A percentile compares a stretch with the other conserved stretches of the same genome.
phyloP scores from a whole-genome alignment of 2,797 vertebrate species.

The Poecile montanus region DNA sequence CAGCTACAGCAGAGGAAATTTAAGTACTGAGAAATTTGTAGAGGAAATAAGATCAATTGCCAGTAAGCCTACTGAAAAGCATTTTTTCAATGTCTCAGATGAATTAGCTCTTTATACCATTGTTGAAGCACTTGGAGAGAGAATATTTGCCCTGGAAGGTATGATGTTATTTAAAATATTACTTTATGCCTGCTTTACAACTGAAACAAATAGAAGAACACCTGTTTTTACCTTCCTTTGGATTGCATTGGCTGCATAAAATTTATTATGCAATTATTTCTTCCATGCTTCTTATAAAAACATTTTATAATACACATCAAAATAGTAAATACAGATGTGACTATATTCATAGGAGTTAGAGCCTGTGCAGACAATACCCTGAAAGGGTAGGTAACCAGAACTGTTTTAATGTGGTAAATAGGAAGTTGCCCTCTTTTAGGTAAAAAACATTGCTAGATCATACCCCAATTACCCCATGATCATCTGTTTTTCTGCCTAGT shows the following conservation, averaged over 20 bases:
- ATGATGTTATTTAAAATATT: slow-evolving; percentile 41
- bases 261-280: background rate
- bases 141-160: slow-evolving; percentile 98
- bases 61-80: slow-evolving; percentile 86
- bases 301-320: background rate
- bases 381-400: background rate
- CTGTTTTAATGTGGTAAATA: background rate
- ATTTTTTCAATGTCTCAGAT: slow-evolving; percentile 97
- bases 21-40: slow-evolving; percentile 87
- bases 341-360: background rate
- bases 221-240: background rate
- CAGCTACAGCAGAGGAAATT: slow-evolving; percentile 91
- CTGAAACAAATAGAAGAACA: background rate
- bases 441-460: background rate
- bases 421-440: background rate
- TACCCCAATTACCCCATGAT: background rate
- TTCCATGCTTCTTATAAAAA: background rate
- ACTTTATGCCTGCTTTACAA: background rate
- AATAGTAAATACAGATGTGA: background rate
- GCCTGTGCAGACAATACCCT: background rate
- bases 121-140: slow-evolving; percentile 89
- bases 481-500: background rate
- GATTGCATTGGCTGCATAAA: background rate
- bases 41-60: slow-evolving; percentile 92
- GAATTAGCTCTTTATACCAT: slow-evolving; percentile 90